These are phyloP conservation scores for Vireo altiloquus DNA, from an alignment of 2,113 vertebrate genomes.

Conservation along the genomic window DNA sequence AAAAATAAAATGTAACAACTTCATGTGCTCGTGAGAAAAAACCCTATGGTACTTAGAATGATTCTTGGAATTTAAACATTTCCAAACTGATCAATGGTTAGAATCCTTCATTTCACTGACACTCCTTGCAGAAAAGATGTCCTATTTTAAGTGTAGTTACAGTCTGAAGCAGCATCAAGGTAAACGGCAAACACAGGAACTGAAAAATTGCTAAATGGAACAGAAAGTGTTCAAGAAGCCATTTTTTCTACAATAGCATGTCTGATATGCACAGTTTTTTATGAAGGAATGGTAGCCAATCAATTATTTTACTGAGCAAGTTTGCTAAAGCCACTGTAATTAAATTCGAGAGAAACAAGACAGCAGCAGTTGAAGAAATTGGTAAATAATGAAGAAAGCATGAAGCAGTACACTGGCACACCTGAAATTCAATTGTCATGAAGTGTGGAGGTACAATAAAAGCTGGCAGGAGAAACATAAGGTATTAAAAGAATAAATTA, in stretches of 20 bases:
- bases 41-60: slow-evolving; percentile 65
- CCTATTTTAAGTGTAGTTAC: slow-evolving; percentile 60
- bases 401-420: background rate
- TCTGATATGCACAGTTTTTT: background rate
- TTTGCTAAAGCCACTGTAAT: background rate
- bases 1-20: slow-evolving; percentile 72
- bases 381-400: background rate
- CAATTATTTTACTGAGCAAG: background rate
- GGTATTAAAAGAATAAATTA: background rate
- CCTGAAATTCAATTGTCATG: background rate
- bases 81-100: slow-evolving; percentile 73
- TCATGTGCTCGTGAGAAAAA: slow-evolving; percentile 57
- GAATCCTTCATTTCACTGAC: slow-evolving; percentile 68
- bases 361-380: background rate
- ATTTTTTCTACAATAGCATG: background rate
- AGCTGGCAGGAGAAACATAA: background rate
- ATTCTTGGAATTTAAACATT: slow-evolving; percentile 62
- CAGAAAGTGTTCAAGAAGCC: background rate
- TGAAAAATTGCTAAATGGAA: background rate
- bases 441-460: background rate
- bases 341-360: background rate
- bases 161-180: background rate
- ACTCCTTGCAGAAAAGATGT: slow-evolving; percentile 54
- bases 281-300: background rate
- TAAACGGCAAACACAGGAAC: background rate